Evolutionary conservation across 30 jellyfish, hydroid and myxozoan genomes (phyloP).

Genomic region (Catostylus mosaicus): DNA sequence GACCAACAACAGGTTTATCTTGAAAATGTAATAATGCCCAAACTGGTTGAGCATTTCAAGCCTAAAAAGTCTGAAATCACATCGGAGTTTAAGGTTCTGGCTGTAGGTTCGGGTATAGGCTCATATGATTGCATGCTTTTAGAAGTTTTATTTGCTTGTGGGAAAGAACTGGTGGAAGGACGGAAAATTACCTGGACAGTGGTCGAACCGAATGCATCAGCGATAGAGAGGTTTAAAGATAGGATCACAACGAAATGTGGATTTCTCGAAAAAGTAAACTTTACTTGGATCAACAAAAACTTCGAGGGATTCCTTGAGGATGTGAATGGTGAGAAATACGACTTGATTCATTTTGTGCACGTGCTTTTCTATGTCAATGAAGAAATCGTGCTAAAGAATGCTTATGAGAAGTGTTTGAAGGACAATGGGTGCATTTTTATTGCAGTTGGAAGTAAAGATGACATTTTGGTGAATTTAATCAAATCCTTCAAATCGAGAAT

Average conservation of each 20-base stretch:
- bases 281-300: slow-evolving; percentile 20
- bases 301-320: slow-evolving; percentile 2
- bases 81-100: slow-evolving; percentile 20
- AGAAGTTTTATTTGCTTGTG: not conserved
- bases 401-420: slow-evolving; percentile 1
- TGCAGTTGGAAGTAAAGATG: slow-evolving; percentile 33
- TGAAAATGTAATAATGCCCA: not conserved
- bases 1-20: slow-evolving; percentile 10
- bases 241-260: not conserved
- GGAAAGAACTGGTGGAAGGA: not conserved
- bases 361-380: slow-evolving; percentile 34
- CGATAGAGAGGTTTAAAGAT: slow-evolving; percentile 15
- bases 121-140: slow-evolving; percentile 14
- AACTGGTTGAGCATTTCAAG: not conserved
- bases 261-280: not conserved
- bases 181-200: slow-evolving; percentile 17
- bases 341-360: slow-evolving; percentile 30
- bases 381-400: not conserved
- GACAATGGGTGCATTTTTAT: not conserved
- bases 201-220: slow-evolving; percentile 23
- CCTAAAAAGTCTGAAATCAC: not conserved
- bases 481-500: slow-evolving; percentile 17
- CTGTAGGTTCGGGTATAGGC: slow-evolving; percentile 22
- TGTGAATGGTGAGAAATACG: not conserved
- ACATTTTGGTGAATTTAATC: slow-evolving; percentile 23